phyloP scores from a whole-genome alignment of 30 jellyfish, hydroid and myxozoan species.

The Catostylus mosaicus region DNA sequence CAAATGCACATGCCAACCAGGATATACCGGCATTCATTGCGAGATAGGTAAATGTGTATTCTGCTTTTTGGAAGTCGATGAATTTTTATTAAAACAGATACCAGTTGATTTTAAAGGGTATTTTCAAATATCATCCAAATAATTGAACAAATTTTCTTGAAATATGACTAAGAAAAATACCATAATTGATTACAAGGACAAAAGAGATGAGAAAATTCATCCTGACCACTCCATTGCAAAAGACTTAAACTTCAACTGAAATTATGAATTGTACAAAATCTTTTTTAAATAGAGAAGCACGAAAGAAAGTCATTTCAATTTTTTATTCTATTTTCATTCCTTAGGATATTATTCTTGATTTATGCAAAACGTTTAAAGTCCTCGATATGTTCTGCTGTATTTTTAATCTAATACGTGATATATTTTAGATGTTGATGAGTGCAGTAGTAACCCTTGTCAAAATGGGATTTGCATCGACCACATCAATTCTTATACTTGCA shows the following conservation, averaged over 20 bases:
- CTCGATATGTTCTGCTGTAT: not conserved
- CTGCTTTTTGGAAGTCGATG: not conserved
- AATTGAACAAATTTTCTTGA: too few relatives aligned
- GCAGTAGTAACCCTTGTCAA: not conserved
- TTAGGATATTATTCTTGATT: not conserved
- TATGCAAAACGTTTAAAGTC: not conserved
- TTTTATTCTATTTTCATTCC: not conserved
- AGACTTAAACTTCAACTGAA: not conserved
- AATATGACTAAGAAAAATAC: not conserved
- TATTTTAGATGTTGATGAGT: not conserved
- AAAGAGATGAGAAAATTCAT: too few relatives aligned
- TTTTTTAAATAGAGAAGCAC: not conserved
- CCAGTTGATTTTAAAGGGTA: not conserved
- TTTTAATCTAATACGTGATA: too few relatives aligned
- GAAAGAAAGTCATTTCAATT: not conserved
- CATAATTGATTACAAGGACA: not conserved
- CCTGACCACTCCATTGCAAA: not conserved
- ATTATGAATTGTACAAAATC: not conserved
- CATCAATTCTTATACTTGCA: not conserved
- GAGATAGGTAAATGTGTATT: not conserved
- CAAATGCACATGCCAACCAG: not conserved
- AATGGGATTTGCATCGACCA: not conserved
- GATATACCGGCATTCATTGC: not conserved
- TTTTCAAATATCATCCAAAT: not conserved
- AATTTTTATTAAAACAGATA: not conserved